These are phyloP conservation scores for Heteromormyrus szaboi DNA, from an alignment of 2,797 vertebrate genomes.

Conservation along the genomic window DNA sequence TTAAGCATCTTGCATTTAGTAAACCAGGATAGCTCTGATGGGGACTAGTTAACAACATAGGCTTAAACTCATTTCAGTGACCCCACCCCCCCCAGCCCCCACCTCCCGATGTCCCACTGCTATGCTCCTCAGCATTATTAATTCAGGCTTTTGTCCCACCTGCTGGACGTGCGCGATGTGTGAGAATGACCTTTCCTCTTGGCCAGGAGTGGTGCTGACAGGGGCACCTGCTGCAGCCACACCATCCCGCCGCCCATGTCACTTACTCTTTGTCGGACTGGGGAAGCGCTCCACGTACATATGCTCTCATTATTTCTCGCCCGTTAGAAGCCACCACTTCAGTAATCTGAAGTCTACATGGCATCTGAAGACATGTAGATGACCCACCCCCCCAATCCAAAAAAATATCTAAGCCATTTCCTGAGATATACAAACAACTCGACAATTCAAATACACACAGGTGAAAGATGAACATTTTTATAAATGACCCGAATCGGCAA, in stretches of 20 bases:
- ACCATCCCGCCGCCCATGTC: constrained; percentile 13
- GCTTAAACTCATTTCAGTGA: neutral
- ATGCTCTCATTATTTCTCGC: neutral
- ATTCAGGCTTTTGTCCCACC: constrained; percentile 37
- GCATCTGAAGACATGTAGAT: neutral
- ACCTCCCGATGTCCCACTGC: constrained; percentile 14
- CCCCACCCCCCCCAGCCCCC: neutral
- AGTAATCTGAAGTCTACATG: neutral
- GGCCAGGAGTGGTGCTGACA: constrained; percentile 34
- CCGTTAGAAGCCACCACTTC: neutral
- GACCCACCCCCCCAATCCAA: neutral
- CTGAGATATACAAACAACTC: neutral
- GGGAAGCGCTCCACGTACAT: neutral
- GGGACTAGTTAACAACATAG: neutral
- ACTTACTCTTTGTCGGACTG: neutral
- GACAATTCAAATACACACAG: neutral
- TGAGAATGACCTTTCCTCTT: constrained; percentile 42
- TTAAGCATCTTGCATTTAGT: neutral
- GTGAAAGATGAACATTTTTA: neutral
- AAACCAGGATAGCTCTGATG: neutral
- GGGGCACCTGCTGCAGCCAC: constrained; percentile 27
- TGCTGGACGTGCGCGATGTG: constrained; percentile 40
- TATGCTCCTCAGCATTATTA: constrained; percentile 38
- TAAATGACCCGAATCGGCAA: neutral
- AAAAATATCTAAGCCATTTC: neutral